Conservation (phyloP, 2,797 vertebrate species). For the Urosaurus nigricauda region DNA sequence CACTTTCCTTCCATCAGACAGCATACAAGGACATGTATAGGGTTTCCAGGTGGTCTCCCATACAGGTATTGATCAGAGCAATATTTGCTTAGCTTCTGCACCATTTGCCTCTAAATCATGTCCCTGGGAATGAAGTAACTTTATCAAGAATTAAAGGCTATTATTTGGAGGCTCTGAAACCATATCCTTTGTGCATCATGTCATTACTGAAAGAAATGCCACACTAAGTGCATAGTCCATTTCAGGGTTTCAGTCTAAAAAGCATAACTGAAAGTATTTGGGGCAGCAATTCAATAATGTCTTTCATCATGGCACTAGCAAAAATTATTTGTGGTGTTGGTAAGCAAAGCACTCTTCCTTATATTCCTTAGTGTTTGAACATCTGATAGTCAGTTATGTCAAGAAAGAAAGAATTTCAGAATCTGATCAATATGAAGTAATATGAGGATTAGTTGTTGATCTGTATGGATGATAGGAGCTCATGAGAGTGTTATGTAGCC, state of each 20-base stretch:
- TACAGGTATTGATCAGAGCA: neutral
- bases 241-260: slow-evolving; percentile 8
- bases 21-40: no score
- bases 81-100: neutral
- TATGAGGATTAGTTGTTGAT: neutral
- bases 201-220: neutral
- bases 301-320: slow-evolving; percentile 1
- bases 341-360: neutral
- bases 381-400: slow-evolving; percentile 7
- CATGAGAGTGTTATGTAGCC: no score
- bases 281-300: neutral
- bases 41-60: neutral
- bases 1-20: neutral
- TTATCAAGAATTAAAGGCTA: neutral
- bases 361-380: neutral
- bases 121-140: no score
- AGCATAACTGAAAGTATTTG: neutral
- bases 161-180: neutral
- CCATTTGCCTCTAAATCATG: neutral
- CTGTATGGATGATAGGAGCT: no score
- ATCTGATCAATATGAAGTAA: neutral
- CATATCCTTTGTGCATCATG: neutral
- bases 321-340: slow-evolving; percentile 11
- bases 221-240: neutral
- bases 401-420: slow-evolving; percentile 3